phyloP scores from a whole-genome alignment of 2,888 invertebrate genomes.

The Caenorhabditis virilis region DNA sequence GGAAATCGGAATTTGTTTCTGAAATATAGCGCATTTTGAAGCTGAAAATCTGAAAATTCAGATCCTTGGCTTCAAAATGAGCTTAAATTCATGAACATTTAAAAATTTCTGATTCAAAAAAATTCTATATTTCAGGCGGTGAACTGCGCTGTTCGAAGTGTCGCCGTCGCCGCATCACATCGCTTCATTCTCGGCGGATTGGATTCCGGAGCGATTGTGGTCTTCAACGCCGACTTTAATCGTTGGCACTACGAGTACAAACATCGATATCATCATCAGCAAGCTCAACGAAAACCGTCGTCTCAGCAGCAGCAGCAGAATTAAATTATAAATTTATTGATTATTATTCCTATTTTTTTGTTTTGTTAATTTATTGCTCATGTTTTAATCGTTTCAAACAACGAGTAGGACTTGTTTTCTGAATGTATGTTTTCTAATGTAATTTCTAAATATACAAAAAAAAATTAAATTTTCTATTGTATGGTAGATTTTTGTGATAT shows the following conservation, averaged over 20 bases:
- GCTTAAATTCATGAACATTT: no score
- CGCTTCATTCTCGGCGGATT: constrained; percentile 94
- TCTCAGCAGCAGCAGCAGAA: no score
- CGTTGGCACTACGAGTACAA: constrained; percentile 71
- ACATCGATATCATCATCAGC: constrained; percentile 46
- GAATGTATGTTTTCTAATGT: no score
- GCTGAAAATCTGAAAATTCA: neutral
- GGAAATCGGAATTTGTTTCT: neutral
- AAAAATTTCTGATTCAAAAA: constrained; percentile 1
- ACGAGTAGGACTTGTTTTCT: no score
- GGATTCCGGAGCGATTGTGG: constrained; percentile 94
- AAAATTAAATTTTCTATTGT: no score
- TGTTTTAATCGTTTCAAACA: no score
- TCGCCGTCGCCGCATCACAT: constrained; percentile 96
- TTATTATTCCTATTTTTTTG: no score
- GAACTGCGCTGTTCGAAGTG: constrained; percentile 73
- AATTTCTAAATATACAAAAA: no score
- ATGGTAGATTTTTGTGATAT: no score
- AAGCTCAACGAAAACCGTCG: constrained; percentile 4
- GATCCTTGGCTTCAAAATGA: neutral
- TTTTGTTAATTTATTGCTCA: no score
- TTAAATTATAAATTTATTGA: no score
- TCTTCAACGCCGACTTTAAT: constrained; percentile 99
- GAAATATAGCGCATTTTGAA: neutral
- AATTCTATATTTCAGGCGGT: constrained; percentile 45